Evolutionary conservation across 1,140 invertebrate genomes (phyloP).

Genomic region (Drosophila ohnishii): DNA sequence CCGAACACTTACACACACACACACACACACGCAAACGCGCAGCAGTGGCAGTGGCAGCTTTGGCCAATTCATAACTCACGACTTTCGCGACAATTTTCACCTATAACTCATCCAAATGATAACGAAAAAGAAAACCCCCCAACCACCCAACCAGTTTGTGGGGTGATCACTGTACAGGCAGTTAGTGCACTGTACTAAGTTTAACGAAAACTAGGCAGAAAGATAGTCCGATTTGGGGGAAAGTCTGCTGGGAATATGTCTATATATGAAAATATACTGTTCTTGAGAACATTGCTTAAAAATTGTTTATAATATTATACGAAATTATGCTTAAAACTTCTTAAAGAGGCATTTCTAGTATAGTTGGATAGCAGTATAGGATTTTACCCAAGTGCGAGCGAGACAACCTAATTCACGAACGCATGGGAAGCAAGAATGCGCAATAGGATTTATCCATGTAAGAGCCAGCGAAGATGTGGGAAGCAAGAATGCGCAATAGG

Average conservation of each 20-base stretch:
- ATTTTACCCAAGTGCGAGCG: not conserved
- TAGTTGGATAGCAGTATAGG: not conserved
- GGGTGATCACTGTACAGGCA: conserved; percentile 11
- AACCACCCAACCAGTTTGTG: conserved; percentile 53
- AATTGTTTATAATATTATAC: not conserved
- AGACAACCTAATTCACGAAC: not conserved
- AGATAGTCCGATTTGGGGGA: not conserved
- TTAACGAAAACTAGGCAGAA: conserved; percentile 9
- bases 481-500: no score
- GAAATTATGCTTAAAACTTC: not conserved
- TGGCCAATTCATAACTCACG: conserved; percentile 72
- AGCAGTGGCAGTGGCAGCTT: conserved; percentile 1
- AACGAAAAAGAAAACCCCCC: conserved; percentile 57
- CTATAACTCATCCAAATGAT: conserved; percentile 78
- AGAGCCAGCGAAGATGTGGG: no score
- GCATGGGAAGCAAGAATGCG: no score
- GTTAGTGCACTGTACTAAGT: no score
- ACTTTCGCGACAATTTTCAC: conserved; percentile 81
- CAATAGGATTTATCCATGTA: no score
- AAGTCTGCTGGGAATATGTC: not conserved
- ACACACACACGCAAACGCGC: not conserved
- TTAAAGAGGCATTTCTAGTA: no score
- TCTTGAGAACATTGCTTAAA: not conserved
- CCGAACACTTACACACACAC: not conserved
- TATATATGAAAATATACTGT: not conserved